phyloP scores from a whole-genome alignment of 2,797 vertebrate genomes.

The Babyrousa celebensis region DNA sequence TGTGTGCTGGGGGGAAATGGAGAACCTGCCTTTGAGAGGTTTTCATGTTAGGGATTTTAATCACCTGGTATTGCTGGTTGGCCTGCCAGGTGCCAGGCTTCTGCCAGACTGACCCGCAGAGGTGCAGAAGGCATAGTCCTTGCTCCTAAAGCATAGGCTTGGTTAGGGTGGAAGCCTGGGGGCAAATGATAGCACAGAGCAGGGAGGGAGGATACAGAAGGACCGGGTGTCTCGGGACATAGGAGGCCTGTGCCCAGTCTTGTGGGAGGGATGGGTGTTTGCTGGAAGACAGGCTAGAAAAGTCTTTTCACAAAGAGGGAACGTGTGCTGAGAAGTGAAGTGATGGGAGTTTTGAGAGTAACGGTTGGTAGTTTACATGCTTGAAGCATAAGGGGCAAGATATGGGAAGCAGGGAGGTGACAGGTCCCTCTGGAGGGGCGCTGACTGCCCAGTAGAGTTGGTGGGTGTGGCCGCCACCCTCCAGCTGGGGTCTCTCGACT shows the following conservation, averaged over 20 bases:
- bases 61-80: neutral
- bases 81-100: neutral
- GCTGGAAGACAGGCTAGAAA: neutral
- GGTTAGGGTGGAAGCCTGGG: neutral
- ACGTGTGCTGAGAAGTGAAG: neutral
- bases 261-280: neutral
- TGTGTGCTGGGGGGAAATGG: neutral
- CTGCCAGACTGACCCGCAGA: neutral
- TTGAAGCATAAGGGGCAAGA: neutral
- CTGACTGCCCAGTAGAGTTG: fast-evolving
- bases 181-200: neutral
- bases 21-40: neutral
- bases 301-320: neutral
- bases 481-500: neutral
- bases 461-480: too few relatives aligned
- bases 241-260: neutral
- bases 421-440: neutral
- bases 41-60: neutral
- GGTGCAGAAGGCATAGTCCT: neutral
- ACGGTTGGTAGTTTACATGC: neutral
- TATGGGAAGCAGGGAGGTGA: neutral
- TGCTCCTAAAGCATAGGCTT: neutral
- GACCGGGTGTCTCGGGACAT: neutral
- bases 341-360: neutral
- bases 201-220: neutral